Conservation (phyloP, 2,888 invertebrate species). For the Tetheella fluctuosa region DNA sequence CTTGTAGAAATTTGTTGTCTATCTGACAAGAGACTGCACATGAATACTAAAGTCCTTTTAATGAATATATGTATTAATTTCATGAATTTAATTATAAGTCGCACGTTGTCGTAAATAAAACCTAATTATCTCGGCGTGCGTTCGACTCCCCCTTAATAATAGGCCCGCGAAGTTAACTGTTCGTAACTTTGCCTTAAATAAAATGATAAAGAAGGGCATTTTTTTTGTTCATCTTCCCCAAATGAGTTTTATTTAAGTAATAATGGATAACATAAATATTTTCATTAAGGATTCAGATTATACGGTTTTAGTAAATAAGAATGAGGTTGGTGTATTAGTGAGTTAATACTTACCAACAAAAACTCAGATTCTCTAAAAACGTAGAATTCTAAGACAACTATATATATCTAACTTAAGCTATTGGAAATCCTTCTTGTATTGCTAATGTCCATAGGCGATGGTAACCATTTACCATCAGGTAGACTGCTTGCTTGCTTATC, state of each 20-base stretch:
- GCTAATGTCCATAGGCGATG: too few species aligned
- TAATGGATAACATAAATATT: slow-evolving; percentile 1
- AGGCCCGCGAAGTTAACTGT: not conserved
- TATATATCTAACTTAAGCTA: too few species aligned
- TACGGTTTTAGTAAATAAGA: not conserved
- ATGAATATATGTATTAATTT: not conserved
- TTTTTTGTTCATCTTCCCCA: not conserved
- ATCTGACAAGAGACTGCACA: not conserved
- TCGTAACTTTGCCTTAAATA: not conserved
- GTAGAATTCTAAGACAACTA: too few species aligned
- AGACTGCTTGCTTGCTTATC: too few species aligned
- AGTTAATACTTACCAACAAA: too few species aligned
- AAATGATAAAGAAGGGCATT: slow-evolving; percentile 4
- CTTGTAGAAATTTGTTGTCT: too few species aligned
- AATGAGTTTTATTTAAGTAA: not conserved
- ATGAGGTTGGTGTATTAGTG: too few species aligned
- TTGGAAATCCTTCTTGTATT: too few species aligned
- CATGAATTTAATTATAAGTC: not conserved
- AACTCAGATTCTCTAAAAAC: too few species aligned
- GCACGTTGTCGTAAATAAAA: not conserved
- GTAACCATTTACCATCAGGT: too few species aligned
- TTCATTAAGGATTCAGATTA: not conserved
- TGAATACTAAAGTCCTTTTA: not conserved
- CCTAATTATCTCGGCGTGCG: not conserved
- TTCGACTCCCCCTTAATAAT: slow-evolving; percentile 2